Evolutionary conservation across 23 tunicate species (phyloP), one percentile per base, ranked within the genome.

Genomic region (Ciona savignyi): DNA sequence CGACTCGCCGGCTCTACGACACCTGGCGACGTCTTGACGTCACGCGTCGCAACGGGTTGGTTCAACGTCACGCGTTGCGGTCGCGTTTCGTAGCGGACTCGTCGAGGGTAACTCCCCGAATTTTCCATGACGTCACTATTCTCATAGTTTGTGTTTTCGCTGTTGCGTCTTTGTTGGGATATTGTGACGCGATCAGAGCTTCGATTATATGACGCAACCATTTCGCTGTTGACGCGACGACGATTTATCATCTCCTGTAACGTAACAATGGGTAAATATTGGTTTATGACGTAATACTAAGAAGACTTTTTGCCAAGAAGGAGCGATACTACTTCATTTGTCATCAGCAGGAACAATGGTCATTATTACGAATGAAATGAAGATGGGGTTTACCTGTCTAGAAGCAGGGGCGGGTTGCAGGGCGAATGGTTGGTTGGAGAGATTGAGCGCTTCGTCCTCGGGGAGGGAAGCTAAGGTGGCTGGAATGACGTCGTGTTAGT

Each of bases 381-480:
- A n/a, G n/a, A n/a, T n/a, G n/a, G n/a, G 15, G 56, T 77, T 67
- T 28, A 81, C 97, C 83, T 91, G 76, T 77, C 97, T 66, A 20
- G 82, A 71, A 4, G 76, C 31, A 11, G 97, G 97, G 62, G 97
- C 97, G 19, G 97, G 91, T 68, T 84, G 97, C 3, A 91, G 79
- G 48, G 80, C 78, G 75, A 91, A 91, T 69, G n/a, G 42, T 63
- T 51, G 30, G 60, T 3, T 29, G 35, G 25, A 63, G 9, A 34
- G 72, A 1, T 23, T 27, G 65, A 69, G 66, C 1, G 80, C 62
- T 22, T 32, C 51, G 24, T 75, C 81, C 34, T 82, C 80, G 0
- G 80, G 87, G 29, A 76, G 77, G 2, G 89, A 70, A 3, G 76
- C 70, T 21, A 83, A 66, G 2, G 70, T 32, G n/a, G 80, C 87